These are phyloP conservation scores for Esox lucius DNA, from an alignment of 2,797 vertebrate genomes.

Conservation along the genomic window DNA sequence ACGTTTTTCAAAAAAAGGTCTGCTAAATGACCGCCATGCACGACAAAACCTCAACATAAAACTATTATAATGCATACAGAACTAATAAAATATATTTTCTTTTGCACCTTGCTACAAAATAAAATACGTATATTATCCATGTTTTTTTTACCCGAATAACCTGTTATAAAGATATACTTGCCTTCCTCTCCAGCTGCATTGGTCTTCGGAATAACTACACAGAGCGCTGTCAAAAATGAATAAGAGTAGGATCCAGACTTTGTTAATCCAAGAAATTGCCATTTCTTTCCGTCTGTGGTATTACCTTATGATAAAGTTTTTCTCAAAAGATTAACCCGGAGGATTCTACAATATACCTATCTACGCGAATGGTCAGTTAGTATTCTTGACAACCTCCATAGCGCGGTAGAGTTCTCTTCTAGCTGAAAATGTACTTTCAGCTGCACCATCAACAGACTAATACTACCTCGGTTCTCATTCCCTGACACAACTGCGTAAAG, in stretches of 20 bases:
- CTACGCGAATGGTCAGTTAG: constrained; percentile 17
- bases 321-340: constrained; percentile 18
- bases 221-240: constrained; percentile 53
- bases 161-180: constrained; percentile 49
- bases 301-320: not conserved
- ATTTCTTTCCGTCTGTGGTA: constrained; percentile 37
- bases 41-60: not conserved
- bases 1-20: constrained; percentile 30
- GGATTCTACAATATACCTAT: constrained; percentile 25
- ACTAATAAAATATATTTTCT: no score
- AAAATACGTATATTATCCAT: not conserved
- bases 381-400: constrained; percentile 53
- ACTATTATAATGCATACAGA: not conserved
- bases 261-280: constrained; percentile 58
- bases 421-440: constrained; percentile 25
- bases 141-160: not conserved
- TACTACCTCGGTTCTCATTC: not conserved
- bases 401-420: constrained; percentile 36
- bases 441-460: not conserved
- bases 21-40: no score
- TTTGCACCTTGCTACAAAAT: not conserved
- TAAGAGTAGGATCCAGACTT: constrained; percentile 65
- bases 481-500: constrained; percentile 25
- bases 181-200: constrained; percentile 91
- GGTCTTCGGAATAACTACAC: constrained; percentile 77